phyloP scores from a whole-genome alignment of 2,797 vertebrate genomes.

The Nothura maculosa region DNA sequence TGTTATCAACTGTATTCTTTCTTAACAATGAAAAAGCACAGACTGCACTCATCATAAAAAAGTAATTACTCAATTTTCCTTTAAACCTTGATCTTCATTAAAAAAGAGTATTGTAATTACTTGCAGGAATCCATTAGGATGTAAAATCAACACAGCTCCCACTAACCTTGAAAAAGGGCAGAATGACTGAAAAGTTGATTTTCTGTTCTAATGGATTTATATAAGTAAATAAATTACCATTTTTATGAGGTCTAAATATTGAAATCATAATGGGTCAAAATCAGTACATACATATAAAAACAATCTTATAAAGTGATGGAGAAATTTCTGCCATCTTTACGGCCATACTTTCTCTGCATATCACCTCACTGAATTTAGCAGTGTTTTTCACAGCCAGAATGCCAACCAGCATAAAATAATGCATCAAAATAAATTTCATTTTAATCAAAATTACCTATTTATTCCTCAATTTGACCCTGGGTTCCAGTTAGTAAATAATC shows the following conservation, averaged over 20 bases:
- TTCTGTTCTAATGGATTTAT: background rate
- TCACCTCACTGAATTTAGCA: background rate
- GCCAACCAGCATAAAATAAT: background rate
- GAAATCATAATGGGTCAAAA: conserved; percentile 25
- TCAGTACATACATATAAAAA: background rate
- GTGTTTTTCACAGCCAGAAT: background rate
- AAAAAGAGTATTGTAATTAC: conserved; percentile 31
- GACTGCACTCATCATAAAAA: background rate
- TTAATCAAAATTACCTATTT: background rate
- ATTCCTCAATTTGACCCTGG: background rate
- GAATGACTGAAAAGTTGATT: conserved; percentile 20
- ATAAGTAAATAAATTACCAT: conserved; percentile 34
- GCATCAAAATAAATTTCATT: background rate
- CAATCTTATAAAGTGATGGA: background rate
- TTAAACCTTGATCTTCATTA: conserved; percentile 31
- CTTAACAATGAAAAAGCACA: conserved; percentile 14
- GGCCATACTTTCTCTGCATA: background rate
- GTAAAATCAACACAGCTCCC: conserved; percentile 1
- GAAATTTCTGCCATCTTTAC: background rate
- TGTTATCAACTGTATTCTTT: background rate
- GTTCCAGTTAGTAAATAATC: background rate
- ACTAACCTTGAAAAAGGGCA: conserved; percentile 41
- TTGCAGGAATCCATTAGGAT: conserved; percentile 4
- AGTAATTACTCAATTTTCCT: conserved; percentile 50
- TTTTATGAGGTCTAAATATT: conserved; percentile 41